Percentiles rank a stretch among this genome's conserved stretches.
These are phyloP conservation scores for Unio delphinus DNA, from an alignment of 2,888 invertebrate genomes.

Conservation along the genomic window DNA sequence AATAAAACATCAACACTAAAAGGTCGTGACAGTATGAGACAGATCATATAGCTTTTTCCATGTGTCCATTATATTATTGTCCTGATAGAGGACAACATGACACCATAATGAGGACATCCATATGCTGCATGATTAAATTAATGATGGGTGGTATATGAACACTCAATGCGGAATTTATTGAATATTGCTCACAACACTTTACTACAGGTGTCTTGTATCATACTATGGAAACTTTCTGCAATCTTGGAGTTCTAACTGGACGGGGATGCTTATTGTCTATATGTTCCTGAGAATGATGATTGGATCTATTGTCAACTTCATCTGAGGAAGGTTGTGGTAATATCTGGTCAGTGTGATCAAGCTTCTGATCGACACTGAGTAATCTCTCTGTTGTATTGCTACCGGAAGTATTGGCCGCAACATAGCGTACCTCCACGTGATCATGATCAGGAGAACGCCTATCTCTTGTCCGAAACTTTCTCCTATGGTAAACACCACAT, in stretches of 20 bases:
- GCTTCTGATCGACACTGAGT: constrained; percentile 43
- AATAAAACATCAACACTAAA: too few species aligned
- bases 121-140: too few species aligned
- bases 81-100: too few species aligned
- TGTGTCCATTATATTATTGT: too few species aligned
- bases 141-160: too few species aligned
- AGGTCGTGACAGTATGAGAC: too few species aligned
- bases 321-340: constrained; percentile 8
- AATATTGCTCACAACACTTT: too few species aligned
- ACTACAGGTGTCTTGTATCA: constrained; percentile 29
- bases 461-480: constrained; percentile 51
- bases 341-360: constrained; percentile 25
- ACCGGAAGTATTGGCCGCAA: constrained; percentile 59
- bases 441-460: constrained; percentile 54
- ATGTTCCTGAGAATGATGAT: constrained; percentile 9
- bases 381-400: constrained; percentile 65
- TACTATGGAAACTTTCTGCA: constrained; percentile 65
- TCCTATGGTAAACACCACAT: constrained; percentile 63
- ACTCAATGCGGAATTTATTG: too few species aligned
- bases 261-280: constrained; percentile 12
- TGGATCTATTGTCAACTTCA: constrained; percentile 5
- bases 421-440: constrained; percentile 64
- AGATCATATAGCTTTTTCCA: too few species aligned
- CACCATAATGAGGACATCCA: too few species aligned
- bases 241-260: constrained; percentile 26